Evolutionary conservation across 1,140 invertebrate species (phyloP).

Genomic region (Psix sp.): DNA sequence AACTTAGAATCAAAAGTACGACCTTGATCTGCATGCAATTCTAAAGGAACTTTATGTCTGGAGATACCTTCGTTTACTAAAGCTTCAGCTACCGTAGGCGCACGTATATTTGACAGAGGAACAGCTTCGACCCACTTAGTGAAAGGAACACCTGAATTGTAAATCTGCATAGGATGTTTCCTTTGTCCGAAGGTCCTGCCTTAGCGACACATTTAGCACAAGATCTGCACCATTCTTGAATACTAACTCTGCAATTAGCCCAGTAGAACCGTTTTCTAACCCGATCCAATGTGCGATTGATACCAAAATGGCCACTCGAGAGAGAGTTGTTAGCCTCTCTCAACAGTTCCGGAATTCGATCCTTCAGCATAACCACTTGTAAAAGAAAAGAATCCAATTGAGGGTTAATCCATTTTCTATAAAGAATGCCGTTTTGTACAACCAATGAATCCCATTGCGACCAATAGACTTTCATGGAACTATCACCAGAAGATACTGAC

Average conservation of each 20-base stretch:
- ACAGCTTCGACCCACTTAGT: slow-evolving; percentile 18
- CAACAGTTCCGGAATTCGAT: slow-evolving; percentile 12
- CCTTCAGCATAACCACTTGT: slow-evolving; percentile 1
- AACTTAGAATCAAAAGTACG: slow-evolving; percentile 14
- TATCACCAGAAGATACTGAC: too few species aligned
- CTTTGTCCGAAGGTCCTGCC: slow-evolving; percentile 44
- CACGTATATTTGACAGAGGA: slow-evolving; percentile 16
- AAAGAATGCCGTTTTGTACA: not conserved
- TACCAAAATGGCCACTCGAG: slow-evolving; percentile 13
- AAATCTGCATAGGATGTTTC: slow-evolving; percentile 42
- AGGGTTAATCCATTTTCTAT: slow-evolving; percentile 2
- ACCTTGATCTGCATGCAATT: slow-evolving; percentile 4
- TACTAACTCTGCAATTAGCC: slow-evolving; percentile 48
- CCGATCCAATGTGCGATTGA: slow-evolving; percentile 35
- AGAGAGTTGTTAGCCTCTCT: slow-evolving; percentile 7
- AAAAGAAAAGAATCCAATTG: slow-evolving; percentile 7
- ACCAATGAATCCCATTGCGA: too few species aligned
- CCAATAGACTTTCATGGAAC: too few species aligned
- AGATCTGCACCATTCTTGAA: slow-evolving; percentile 55
- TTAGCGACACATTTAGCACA: slow-evolving; percentile 50
- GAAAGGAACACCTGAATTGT: slow-evolving; percentile 36
- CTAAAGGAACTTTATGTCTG: slow-evolving; percentile 22
- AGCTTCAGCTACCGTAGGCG: slow-evolving; percentile 22
- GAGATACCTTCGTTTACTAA: slow-evolving; percentile 24
- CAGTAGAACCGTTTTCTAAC: slow-evolving; percentile 44